These are phyloP conservation scores for Phyllostomus hastatus DNA, from an alignment of 2,113 vertebrate species.

Conservation along the genomic window DNA sequence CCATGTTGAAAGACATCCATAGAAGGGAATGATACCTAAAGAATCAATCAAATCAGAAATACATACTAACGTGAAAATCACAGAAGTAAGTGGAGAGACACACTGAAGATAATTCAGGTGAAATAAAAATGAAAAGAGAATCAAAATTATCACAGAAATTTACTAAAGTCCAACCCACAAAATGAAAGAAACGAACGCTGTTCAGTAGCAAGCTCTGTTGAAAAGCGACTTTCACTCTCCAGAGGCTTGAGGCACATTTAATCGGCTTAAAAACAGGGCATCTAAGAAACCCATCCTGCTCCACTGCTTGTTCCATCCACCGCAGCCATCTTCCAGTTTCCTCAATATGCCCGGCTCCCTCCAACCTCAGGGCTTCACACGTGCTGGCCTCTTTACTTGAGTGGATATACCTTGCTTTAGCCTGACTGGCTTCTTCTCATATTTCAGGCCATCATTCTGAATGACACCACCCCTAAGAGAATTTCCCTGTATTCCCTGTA, in stretches of 20 bases:
- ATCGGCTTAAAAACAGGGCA: not conserved
- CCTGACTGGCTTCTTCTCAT: not conserved
- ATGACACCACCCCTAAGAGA: not conserved
- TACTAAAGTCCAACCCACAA: not conserved
- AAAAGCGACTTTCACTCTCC: not conserved
- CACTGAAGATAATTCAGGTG: not conserved
- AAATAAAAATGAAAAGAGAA: not conserved
- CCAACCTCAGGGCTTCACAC: not conserved
- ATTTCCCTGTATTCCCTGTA: not conserved
- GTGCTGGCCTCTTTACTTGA: not conserved
- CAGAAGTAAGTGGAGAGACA: not conserved
- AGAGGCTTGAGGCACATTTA: too few species aligned
- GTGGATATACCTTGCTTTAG: not conserved
- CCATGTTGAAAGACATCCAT: not conserved
- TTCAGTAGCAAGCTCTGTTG: not conserved
- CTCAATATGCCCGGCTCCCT: not conserved
- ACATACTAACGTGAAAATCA: not conserved
- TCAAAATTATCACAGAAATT: not conserved
- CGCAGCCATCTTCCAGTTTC: not conserved
- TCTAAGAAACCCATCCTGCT: not conserved
- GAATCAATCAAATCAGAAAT: not conserved
- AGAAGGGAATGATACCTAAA: not conserved
- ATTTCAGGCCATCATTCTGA: not conserved
- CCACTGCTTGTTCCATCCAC: not conserved
- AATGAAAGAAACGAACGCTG: not conserved